Conservation (phyloP, 2,888 invertebrate species). For the Saturnia pavonia region DNA sequence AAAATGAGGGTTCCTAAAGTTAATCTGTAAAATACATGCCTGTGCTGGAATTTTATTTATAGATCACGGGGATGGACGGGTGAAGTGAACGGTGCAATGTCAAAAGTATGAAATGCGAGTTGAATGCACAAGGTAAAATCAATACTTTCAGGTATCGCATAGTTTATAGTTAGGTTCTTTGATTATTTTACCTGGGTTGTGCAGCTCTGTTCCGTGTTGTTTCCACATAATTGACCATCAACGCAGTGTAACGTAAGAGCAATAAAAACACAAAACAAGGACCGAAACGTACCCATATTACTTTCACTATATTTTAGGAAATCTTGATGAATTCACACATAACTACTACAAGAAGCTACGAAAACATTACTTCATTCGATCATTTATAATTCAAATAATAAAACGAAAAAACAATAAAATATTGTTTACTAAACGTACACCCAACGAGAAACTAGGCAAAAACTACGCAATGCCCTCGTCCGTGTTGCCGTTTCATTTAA, state of each 20-base stretch:
- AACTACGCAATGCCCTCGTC: constrained; percentile 8
- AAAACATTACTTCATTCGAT: constrained; percentile 17
- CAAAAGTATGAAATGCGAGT: constrained; percentile 10
- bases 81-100: constrained; percentile 15
- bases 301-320: constrained; percentile 16
- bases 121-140: constrained; percentile 34
- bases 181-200: constrained; percentile 57
- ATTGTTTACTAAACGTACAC: constrained; percentile 32
- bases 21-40: background rate
- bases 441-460: constrained; percentile 24
- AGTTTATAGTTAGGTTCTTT: background rate
- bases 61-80: constrained; percentile 23
- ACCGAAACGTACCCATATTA: constrained; percentile 17
- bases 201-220: constrained; percentile 57
- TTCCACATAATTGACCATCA: constrained; percentile 50
- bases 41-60: constrained; percentile 7
- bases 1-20: background rate
- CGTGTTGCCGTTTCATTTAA: too few species aligned
- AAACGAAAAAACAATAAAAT: constrained; percentile 39
- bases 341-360: constrained; percentile 21
- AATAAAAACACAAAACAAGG: constrained; percentile 16
- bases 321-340: constrained; percentile 32
- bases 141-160: constrained; percentile 28
- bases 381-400: constrained; percentile 25
- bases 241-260: constrained; percentile 16